phyloP scores from a whole-genome alignment of 2,888 invertebrate species.

The Epirrhoe tristata region DNA sequence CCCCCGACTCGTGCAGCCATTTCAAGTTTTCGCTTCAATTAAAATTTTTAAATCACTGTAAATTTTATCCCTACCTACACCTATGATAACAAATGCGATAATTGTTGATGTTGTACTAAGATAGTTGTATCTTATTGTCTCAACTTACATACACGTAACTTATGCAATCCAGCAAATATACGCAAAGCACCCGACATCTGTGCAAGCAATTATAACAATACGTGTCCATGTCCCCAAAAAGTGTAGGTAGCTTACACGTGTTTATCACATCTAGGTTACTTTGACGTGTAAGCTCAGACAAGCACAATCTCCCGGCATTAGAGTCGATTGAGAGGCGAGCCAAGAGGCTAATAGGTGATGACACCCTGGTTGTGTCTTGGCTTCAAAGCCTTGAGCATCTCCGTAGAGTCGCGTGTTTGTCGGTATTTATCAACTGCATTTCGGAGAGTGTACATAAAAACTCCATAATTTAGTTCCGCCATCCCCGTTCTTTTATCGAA shows the following conservation, averaged over 20 bases:
- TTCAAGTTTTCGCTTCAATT: not conserved
- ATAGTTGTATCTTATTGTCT: constrained; percentile 17
- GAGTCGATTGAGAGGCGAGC: too few species aligned
- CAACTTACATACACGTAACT: constrained; percentile 16
- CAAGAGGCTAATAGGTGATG: too few species aligned
- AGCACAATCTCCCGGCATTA: too few species aligned
- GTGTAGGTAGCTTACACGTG: constrained; percentile 10
- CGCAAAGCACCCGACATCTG: constrained; percentile 28
- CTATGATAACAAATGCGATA: constrained; percentile 11
- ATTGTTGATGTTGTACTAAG: not conserved
- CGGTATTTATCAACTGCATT: too few species aligned
- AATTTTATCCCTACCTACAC: not conserved
- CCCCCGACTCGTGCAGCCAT: too few species aligned
- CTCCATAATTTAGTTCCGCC: too few species aligned
- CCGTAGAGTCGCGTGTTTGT: too few species aligned
- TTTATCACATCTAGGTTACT: not conserved
- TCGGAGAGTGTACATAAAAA: too few species aligned
- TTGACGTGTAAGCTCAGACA: not conserved
- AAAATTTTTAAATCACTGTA: not conserved
- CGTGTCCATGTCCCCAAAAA: constrained; percentile 5
- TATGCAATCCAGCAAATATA: constrained; percentile 23
- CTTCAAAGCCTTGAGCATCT: too few species aligned
- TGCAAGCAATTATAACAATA: constrained; percentile 20
- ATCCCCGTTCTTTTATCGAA: too few species aligned
- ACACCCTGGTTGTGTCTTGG: too few species aligned